phyloP scores from a whole-genome alignment of 2,888 invertebrate genomes.

The Leucania comma region DNA sequence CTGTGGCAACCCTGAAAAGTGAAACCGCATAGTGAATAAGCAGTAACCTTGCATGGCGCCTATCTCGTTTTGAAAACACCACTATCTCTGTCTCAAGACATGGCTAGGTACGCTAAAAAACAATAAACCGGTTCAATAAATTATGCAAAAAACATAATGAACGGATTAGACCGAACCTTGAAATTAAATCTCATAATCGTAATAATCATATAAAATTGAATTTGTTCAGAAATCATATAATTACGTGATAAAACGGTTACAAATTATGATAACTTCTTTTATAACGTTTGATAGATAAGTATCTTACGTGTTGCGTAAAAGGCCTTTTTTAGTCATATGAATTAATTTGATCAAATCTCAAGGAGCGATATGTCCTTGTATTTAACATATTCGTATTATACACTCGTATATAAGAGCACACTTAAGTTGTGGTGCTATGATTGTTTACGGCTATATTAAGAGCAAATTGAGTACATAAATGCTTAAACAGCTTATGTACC shows the following conservation, averaged over 20 bases:
- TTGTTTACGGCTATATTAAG: background rate
- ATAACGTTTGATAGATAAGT: conserved; percentile 31
- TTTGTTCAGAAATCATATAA: conserved; percentile 63
- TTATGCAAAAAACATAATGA: conserved; percentile 71
- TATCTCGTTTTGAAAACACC: conserved; percentile 59
- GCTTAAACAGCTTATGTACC: background rate
- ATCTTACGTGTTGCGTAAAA: conserved; percentile 27
- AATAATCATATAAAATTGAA: conserved; percentile 65
- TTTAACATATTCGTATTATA: conserved; percentile 21
- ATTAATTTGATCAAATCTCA: conserved; percentile 36
- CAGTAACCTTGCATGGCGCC: conserved; percentile 61
- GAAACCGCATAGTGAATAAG: conserved; percentile 39
- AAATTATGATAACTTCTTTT: conserved; percentile 47
- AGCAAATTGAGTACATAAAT: background rate
- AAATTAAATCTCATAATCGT: conserved; percentile 69
- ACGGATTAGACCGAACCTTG: conserved; percentile 65
- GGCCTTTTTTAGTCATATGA: conserved; percentile 20
- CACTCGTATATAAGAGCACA: conserved; percentile 9
- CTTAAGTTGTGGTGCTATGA: background rate
- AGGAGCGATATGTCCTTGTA: background rate
- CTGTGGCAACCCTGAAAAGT: conserved; percentile 45
- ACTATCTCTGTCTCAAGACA: conserved; percentile 53
- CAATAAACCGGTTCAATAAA: conserved; percentile 65
- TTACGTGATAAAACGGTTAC: conserved; percentile 56
- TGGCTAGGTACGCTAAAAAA: conserved; percentile 56